Conservation (phyloP, 2,113 vertebrate species). For the Brachionichthys hirsutus region DNA sequence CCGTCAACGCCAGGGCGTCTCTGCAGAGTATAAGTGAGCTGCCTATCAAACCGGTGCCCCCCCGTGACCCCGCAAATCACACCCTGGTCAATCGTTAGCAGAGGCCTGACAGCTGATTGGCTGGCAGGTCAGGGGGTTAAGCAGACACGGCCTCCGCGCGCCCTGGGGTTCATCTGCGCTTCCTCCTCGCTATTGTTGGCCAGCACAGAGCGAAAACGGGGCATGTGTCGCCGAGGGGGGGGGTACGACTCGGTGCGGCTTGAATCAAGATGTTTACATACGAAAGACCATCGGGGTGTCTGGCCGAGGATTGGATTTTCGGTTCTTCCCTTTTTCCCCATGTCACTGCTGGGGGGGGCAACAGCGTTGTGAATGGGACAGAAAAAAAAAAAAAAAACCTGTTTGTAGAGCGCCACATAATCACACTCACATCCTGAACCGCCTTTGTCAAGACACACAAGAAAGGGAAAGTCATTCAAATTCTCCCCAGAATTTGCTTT, state of each 20-base stretch:
- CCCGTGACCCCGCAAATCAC: constrained; percentile 66
- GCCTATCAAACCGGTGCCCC: constrained; percentile 65
- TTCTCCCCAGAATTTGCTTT: constrained; percentile 77
- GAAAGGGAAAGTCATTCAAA: constrained; percentile 78
- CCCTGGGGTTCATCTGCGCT: constrained; percentile 75
- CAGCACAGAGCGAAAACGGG: constrained; percentile 61
- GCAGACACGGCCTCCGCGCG: constrained; percentile 75
- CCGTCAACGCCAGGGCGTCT: constrained; percentile 58
- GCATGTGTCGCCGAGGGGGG: constrained; percentile 60
- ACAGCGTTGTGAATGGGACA: constrained; percentile 27
- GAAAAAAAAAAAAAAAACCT: constrained; percentile 25
- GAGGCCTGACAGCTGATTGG: constrained; percentile 73
- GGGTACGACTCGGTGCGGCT: constrained; percentile 37
- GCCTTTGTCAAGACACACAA: constrained; percentile 69
- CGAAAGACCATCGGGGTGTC: constrained; percentile 30
- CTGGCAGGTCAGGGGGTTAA: constrained; percentile 74
- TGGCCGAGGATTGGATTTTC: not conserved
- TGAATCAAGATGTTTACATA: constrained; percentile 66
- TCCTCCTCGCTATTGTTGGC: constrained; percentile 73
- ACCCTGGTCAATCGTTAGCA: constrained; percentile 61
- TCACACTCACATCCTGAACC: constrained; percentile 66
- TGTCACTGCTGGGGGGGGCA: constrained; percentile 9
- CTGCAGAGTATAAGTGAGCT: constrained; percentile 61
- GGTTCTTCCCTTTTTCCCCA: constrained; percentile 10
- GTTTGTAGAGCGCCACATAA: constrained; percentile 53